A percentile compares a stretch with the other conserved stretches of the same genome.
Conservation (phyloP, 2,113 vertebrate species). For the Ceuthmochares aereus region DNA sequence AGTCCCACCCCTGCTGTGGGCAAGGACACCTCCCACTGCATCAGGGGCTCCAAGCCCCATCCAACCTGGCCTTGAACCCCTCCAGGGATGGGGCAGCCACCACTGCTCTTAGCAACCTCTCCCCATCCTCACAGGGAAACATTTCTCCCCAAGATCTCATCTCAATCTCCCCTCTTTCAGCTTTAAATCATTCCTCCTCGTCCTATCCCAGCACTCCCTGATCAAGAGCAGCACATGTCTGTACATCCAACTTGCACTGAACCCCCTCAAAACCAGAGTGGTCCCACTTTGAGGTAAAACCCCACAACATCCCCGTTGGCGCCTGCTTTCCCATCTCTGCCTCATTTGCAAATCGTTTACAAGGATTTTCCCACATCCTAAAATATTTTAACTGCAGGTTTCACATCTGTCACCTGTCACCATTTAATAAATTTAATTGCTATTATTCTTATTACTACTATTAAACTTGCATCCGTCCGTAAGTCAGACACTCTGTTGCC, state of each 20-base stretch:
- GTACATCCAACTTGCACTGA: not conserved
- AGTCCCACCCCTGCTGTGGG: no score
- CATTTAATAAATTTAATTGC: not conserved
- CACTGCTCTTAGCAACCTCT: no score
- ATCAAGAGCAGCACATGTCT: accelerated
- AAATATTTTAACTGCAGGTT: conserved; percentile 21
- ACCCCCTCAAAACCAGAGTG: not conserved
- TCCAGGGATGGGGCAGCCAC: no score
- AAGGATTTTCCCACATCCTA: not conserved
- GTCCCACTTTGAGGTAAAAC: not conserved
- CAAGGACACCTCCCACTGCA: no score
- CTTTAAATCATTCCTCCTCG: no score
- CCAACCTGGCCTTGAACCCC: no score
- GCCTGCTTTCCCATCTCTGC: not conserved
- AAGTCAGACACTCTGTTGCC: not conserved
- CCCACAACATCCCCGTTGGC: not conserved
- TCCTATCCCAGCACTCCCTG: no score
- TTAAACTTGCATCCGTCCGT: not conserved
- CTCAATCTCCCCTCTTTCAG: no score
- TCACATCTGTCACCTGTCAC: not conserved
- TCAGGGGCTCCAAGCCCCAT: no score
- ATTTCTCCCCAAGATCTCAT: no score
- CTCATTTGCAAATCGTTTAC: not conserved
- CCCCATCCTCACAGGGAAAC: no score
- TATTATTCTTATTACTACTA: not conserved